Conservation (phyloP, 2,888 invertebrate genomes). For the Drosophila kambysellisi region DNA sequence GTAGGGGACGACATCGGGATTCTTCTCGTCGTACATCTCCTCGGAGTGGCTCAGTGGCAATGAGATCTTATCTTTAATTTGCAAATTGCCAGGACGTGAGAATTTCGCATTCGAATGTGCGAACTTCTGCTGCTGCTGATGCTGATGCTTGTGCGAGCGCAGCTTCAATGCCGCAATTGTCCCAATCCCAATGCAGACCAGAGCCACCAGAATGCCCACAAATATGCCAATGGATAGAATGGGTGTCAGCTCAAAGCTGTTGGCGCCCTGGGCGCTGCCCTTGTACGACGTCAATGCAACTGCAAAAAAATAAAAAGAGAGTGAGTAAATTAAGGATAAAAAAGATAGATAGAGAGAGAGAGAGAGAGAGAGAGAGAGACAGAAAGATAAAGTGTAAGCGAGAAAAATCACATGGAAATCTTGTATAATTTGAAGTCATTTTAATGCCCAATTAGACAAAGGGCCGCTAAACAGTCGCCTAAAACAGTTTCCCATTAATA, state of each 20-base stretch:
- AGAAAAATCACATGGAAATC: conserved; percentile 17
- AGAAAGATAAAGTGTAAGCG: neutral
- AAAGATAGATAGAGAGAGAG: neutral
- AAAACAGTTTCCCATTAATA: conserved; percentile 47
- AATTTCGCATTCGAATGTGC: conserved; percentile 85
- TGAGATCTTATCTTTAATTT: conserved; percentile 89
- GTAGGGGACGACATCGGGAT: conserved; percentile 94
- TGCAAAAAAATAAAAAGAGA: conserved; percentile 36
- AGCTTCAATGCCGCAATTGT: conserved; percentile 85
- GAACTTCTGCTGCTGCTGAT: conserved; percentile 83
- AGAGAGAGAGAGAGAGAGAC: neutral
- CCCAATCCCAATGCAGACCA: conserved; percentile 85
- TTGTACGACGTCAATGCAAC: conserved; percentile 85
- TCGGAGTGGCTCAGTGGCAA: conserved; percentile 89
- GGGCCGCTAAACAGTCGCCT: conserved; percentile 47
- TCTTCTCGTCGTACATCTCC: conserved; percentile 93
- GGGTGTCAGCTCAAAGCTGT: conserved; percentile 87
- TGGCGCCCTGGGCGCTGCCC: conserved; percentile 85
- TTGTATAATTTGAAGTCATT: conserved; percentile 43
- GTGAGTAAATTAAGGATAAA: neutral
- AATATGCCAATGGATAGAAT: conserved; percentile 86
- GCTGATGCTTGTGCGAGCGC: conserved; percentile 85
- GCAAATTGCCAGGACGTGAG: conserved; percentile 87
- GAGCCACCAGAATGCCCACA: conserved; percentile 85
- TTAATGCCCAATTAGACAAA: conserved; percentile 70